Percentiles rank a stretch among this genome's conserved stretches.
Conservation (phyloP, 1,140 invertebrate genomes). For the Drosophila pectinifera region DNA sequence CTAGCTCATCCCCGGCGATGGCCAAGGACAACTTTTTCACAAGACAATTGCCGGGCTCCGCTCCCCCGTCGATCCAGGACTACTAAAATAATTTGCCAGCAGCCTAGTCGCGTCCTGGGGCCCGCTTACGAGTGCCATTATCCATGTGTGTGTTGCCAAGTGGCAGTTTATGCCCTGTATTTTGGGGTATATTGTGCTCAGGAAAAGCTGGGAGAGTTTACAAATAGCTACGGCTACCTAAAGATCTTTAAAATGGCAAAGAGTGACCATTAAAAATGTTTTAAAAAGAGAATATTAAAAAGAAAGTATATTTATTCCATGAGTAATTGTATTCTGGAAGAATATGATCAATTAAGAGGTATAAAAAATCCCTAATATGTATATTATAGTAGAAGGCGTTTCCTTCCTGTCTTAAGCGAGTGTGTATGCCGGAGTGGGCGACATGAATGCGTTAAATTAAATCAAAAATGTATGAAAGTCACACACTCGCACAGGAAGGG, state of each 20-base stretch:
- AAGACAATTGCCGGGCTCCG: conserved; percentile 16
- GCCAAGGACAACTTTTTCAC: conserved; percentile 24
- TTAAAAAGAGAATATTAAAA: background rate
- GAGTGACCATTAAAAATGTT: background rate
- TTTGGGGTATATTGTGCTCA: background rate
- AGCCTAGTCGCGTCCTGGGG: conserved; percentile 44
- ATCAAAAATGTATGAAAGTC: conserved; percentile 70
- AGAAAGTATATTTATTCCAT: background rate
- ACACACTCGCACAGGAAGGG: conserved; percentile 8
- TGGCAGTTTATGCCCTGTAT: conserved; percentile 5
- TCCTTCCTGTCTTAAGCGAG: background rate
- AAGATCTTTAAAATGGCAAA: background rate
- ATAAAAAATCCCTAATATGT: background rate
- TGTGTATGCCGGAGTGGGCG: conserved; percentile 15
- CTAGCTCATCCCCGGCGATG: conserved; percentile 15
- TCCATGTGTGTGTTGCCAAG: conserved; percentile 38
- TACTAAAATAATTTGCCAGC: conserved; percentile 58
- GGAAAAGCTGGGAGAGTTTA: background rate
- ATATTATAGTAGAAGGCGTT: background rate
- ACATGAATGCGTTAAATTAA: conserved; percentile 67
- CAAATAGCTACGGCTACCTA: background rate
- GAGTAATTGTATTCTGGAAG: background rate
- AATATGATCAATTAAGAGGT: no score
- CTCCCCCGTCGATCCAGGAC: conserved; percentile 30
- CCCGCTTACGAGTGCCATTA: conserved; percentile 43